Percentiles rank a stretch among this genome's conserved stretches.
Evolutionary conservation across 1,140 invertebrate genomes (phyloP).

Genomic region (Drosophila mauritiana): DNA sequence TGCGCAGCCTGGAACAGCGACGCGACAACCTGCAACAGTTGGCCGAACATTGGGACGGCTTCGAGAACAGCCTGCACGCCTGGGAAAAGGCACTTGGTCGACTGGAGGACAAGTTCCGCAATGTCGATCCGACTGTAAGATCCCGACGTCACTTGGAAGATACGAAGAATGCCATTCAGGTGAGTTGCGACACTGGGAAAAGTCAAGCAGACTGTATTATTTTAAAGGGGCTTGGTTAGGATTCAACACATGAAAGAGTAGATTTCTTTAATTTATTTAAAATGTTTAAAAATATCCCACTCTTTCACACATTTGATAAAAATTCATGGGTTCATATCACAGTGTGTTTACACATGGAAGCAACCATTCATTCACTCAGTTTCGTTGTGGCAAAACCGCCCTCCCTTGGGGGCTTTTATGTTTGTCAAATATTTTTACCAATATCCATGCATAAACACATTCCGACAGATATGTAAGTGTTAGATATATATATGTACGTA

Average conservation of each 20-base stretch:
- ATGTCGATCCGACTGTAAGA: slow-evolving; percentile 90
- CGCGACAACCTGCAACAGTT: slow-evolving; percentile 88
- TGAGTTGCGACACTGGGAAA: slow-evolving; percentile 75
- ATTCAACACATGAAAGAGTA: too few relatives aligned
- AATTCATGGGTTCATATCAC: slow-evolving; percentile 13
- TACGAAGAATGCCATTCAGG: slow-evolving; percentile 89
- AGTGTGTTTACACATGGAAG: slow-evolving; percentile 4
- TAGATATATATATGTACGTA: slow-evolving; percentile 10
- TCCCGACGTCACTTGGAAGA: slow-evolving; percentile 90
- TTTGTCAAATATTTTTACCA: slow-evolving; percentile 44
- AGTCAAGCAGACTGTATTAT: too few relatives aligned
- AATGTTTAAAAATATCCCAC: not conserved
- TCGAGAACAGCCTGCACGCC: slow-evolving; percentile 89
- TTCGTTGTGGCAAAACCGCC: slow-evolving; percentile 27
- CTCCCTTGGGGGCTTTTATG: slow-evolving; percentile 29
- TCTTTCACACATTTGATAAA: not conserved
- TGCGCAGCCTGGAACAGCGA: slow-evolving; percentile 89
- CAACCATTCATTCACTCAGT: slow-evolving; percentile 53
- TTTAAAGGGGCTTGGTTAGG: too few relatives aligned
- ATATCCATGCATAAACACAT: slow-evolving; percentile 26
- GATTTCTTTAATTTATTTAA: not conserved
- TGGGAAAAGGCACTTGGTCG: slow-evolving; percentile 87
- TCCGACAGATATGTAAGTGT: slow-evolving; percentile 9
- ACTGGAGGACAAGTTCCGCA: slow-evolving; percentile 89
- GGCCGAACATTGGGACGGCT: slow-evolving; percentile 91